Evolutionary conservation across 2,888 invertebrate species (phyloP).

Genomic region (Bedellia somnulentella): DNA sequence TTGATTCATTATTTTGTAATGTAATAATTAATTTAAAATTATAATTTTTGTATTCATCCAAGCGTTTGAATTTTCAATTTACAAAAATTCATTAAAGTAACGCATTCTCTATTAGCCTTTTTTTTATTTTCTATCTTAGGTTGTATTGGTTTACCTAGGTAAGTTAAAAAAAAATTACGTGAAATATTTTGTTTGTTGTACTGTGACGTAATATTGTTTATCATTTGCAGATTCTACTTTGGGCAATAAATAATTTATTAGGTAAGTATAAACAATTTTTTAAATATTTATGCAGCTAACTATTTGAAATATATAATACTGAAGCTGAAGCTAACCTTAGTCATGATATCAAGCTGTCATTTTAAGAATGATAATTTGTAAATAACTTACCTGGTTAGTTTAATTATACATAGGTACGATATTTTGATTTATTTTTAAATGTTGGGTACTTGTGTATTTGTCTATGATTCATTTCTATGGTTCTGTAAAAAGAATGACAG

Average conservation of each 20-base stretch:
- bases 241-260: background rate
- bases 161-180: background rate
- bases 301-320: too few relatives aligned
- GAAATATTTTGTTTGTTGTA: background rate
- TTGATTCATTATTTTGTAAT: slow-evolving; percentile 33
- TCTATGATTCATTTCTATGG: too few relatives aligned
- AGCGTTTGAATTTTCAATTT: slow-evolving; percentile 2
- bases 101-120: too few relatives aligned
- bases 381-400: background rate
- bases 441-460: too few relatives aligned
- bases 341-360: background rate
- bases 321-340: too few relatives aligned
- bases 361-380: background rate
- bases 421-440: too few relatives aligned
- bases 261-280: too few relatives aligned
- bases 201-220: background rate
- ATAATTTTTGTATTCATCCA: slow-evolving; percentile 48
- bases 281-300: too few relatives aligned
- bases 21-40: slow-evolving; percentile 59
- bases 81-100: background rate
- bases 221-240: background rate
- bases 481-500: too few relatives aligned
- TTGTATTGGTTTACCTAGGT: background rate
- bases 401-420: too few relatives aligned
- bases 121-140: too few relatives aligned